Base-by-base conservation (phyloP, 2,113 vertebrate species). In the Tetraodon nigroviridis region DNA sequence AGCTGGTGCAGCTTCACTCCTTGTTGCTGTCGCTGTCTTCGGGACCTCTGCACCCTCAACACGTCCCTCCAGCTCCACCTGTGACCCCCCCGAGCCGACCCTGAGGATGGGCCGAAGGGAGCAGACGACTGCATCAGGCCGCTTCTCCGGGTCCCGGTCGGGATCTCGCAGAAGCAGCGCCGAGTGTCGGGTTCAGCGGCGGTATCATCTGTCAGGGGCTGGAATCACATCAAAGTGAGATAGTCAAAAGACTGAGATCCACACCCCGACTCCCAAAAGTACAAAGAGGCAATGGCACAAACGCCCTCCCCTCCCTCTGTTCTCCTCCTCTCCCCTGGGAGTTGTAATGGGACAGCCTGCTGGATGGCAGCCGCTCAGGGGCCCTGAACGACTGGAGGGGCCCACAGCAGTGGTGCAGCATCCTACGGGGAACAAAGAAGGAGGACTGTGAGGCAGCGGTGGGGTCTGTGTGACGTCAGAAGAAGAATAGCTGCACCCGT, bases 151-250 rank as follows among this genome's bases (percentile, higher is more conserved):
- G 71, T 73, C 55, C 69, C 61, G 75, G 53, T 81, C 75, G 70
- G 57, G 69, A 83, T 75, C 82, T 58, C 69, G 69, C 63, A 79
- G 73, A 64, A 52, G 50, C 73, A 70, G 69, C 32, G 51, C 32
- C 1, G 32, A 80, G 88, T 87, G 81, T 88, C 84, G 54, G 72
- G 79, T 86, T 85, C 53, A 58, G 71, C 77, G 51, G 52, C 40
- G 22, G 80, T 87, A 88, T 89, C 88, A 53, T 47, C 75, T 88
- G 80, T 81, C 86, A 69, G 64, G 76, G 59, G 74, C 46, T 81
- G 85, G 82, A 82, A 49, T 73, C 69, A 81, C 79, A 87, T 89
- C 87, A 89, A 89, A 89, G 85, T 65, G 67, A 74, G 71, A 78
- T 56, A 48, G 78, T 76, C 75, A 87, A 89, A 88, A 85, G 85